Base-by-base conservation (phyloP, 2,888 invertebrate species). In the Scaptodrosophila latifasciaeformis region DNA sequence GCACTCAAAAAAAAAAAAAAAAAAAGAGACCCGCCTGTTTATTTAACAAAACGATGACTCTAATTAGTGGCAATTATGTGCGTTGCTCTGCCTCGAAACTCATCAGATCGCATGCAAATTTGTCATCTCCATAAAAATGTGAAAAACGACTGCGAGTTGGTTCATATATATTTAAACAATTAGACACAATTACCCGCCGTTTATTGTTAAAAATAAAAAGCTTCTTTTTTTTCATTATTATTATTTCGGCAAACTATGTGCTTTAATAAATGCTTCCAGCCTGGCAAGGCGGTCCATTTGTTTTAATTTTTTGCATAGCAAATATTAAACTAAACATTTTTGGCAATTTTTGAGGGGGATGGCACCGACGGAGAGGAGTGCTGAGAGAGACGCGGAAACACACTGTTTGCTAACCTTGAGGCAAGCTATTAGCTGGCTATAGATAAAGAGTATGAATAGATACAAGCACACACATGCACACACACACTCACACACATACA, bases 351-450 rank as follows among this genome's bases (percentile, higher is more conserved):
- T n/a, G n/a, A n/a, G n/a, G n/a, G n/a, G n/a, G n/a, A n/a, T n/a
- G n/a, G n/a, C n/a, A n/a, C n/a, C n/a, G n/a, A n/a, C n/a, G 9
- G 31, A 31, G 31, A 10, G 2, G 31, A 31, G 31, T 7, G 31
- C n/a, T 4, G 40, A 39, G 15, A 39, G 10, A 39, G 18, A 17
- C 12, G 18, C 18, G 18, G 12, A 35, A 9, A 5, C 37, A 37
- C 15, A 7, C 59, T 55, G 57, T 54, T 70, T 70, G 47, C 19
- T 35, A 66, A 64, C 72, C 66, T 69, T 66, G 59, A 55, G 29
- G 49, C 37, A 48, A 42, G 54, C 60, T 62, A 69, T 60, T 61
- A 45, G 51, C 47, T 27, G 37, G 44, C 21, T 48, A 54, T 45
- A 56, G 54, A 67, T 54, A 62, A 59, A 61, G 35, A 49, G 45